Base-by-base conservation (phyloP, 2,888 invertebrate species). In the Neria commutata region DNA sequence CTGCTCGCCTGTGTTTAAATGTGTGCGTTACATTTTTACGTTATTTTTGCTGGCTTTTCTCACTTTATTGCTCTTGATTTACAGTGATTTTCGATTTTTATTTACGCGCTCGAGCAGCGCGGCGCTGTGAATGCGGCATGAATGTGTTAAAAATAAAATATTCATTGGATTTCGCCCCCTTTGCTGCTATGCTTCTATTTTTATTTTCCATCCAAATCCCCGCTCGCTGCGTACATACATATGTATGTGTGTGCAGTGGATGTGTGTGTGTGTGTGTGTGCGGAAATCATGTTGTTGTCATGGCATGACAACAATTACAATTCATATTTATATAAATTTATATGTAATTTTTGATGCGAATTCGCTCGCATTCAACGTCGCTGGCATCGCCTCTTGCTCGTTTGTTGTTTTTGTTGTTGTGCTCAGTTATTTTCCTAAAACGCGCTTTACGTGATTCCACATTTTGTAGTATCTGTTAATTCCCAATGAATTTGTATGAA, bases 101-200 rank as follows among this genome's bases (percentile, higher is more conserved):
- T 54, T 24, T 54, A 54, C 34, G 16, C 34, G 34, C 34, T 14
- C 29, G 6, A 29, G 6, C 11, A 8, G 29, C 11, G 8, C 37
- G 37, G 6, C n/a, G n/a, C 8, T 14, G 37, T 37, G 25, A 24
- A n/a, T 11, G 6, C n/a, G 16, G 37, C 16, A 24, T 24, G 54
- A 34, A 47, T 40, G 53, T 53, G 40, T 53, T 42, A 42, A 53
- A 53, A 53, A 53, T 53, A 42, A 42, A 40, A 53, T 42, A 53
- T 53, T 53, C 40, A 42, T 53, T 53, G 53, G 53, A 40, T 42
- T 53, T 34, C 29, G 37, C 33, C 24, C 10, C 23, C 24, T 6
- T 52, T 52, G 23, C 21, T 11, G 29, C 29, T 29, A 8, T 29
- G 29, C 29, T 19, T 23, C 23, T 47, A 16, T 23, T 16, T n/a